These are phyloP conservation scores for Ceratothoa steindachneri DNA, from an alignment of 2,888 invertebrate genomes.

Conservation along the genomic window DNA sequence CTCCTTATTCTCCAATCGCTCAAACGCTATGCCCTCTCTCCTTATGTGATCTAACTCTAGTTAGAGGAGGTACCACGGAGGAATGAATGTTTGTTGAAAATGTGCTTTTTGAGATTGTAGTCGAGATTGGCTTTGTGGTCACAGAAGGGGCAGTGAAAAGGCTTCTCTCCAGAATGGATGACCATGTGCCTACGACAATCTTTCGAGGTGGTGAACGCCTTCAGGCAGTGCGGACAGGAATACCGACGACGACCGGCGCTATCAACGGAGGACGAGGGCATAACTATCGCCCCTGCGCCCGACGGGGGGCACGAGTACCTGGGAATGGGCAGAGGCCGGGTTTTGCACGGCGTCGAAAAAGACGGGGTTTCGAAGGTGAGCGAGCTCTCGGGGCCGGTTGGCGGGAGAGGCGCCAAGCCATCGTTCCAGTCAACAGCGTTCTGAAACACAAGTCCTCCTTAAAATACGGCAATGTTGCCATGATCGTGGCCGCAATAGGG, in stretches of 20 bases:
- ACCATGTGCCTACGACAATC: slow-evolving; percentile 41
- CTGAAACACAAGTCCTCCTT: background rate
- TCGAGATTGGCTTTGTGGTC: slow-evolving; percentile 40
- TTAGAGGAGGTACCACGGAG: too few relatives aligned
- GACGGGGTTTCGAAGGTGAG: background rate
- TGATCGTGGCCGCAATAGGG: background rate
- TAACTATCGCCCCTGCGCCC: background rate
- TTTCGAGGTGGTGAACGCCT: slow-evolving; percentile 33
- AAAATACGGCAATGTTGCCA: background rate
- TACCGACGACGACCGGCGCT: too few relatives aligned
- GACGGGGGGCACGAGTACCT: background rate
- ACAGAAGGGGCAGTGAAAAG: slow-evolving; percentile 41
- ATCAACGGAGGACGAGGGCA: background rate
- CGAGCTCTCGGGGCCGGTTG: background rate
- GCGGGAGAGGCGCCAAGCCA: background rate
- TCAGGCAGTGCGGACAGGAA: slow-evolving; percentile 30
- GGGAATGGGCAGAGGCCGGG: background rate
- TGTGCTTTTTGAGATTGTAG: slow-evolving; percentile 38
- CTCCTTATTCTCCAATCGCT: too few relatives aligned
- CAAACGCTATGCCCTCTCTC: too few relatives aligned
- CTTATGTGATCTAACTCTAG: too few relatives aligned
- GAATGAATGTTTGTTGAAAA: slow-evolving; percentile 17
- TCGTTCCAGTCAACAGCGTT: background rate
- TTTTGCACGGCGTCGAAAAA: background rate
- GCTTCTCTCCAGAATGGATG: slow-evolving; percentile 42